These are phyloP conservation scores for Cercopithecus mona DNA, from an alignment of 2,113 vertebrate species.

Conservation along the genomic window DNA sequence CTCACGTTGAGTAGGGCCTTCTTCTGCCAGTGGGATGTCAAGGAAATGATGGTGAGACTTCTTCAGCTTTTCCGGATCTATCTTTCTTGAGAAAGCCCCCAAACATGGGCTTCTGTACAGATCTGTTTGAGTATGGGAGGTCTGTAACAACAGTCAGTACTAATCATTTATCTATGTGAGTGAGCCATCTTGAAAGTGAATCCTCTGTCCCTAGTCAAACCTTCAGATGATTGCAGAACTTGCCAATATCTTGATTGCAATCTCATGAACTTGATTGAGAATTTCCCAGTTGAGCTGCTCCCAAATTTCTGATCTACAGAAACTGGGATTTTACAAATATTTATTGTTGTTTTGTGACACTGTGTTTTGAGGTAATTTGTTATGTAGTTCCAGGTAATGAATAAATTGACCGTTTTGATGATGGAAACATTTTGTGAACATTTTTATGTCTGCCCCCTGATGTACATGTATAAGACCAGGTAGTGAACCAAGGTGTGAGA, in stretches of 20 bases:
- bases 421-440: not conserved
- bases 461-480: not conserved
- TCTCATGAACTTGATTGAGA: not conserved
- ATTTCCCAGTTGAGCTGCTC: not conserved
- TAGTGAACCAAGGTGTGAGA: not conserved
- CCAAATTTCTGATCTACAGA: not conserved
- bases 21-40: not conserved
- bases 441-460: not conserved
- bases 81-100: not conserved
- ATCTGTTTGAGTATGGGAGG: not conserved
- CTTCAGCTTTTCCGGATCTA: not conserved
- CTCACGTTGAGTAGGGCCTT: not conserved
- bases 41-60: slow-evolving; percentile 7
- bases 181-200: not conserved
- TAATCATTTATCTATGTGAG: not conserved
- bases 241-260: not conserved
- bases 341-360: not conserved
- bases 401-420: not conserved
- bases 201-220: not conserved
- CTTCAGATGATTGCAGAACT: not conserved
- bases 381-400: not conserved
- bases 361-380: slow-evolving; percentile 14
- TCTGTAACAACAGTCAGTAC: not conserved
- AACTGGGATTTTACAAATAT: not conserved
- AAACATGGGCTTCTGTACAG: not conserved